phyloP scores from a whole-genome alignment of 1,140 invertebrate genomes.

The Sinonovacula constricta region DNA sequence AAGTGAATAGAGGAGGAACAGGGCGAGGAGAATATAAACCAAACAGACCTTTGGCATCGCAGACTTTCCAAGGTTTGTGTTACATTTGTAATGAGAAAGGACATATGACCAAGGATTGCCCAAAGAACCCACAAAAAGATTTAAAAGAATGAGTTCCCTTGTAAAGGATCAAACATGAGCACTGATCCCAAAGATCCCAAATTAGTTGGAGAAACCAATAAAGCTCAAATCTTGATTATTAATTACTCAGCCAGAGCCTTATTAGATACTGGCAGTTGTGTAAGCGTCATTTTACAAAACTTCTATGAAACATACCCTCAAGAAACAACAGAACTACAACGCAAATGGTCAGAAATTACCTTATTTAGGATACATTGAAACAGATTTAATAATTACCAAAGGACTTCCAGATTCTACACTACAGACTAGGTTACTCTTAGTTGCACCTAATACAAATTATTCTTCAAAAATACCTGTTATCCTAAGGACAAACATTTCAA shows the following conservation, averaged over 20 bases:
- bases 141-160: too few relatives aligned
- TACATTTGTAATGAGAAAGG: too few relatives aligned
- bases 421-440: neutral
- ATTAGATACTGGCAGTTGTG: constrained; percentile 7
- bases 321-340: constrained; percentile 13
- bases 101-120: too few relatives aligned
- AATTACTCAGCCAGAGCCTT: neutral
- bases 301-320: neutral
- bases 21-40: too few relatives aligned
- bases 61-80: too few relatives aligned
- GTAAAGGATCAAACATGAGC: too few relatives aligned
- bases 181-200: too few relatives aligned
- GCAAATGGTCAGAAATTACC: constrained; percentile 9
- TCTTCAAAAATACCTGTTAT: constrained; percentile 7
- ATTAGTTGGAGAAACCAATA: constrained; percentile 1
- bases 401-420: neutral
- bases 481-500: neutral
- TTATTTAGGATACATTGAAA: constrained; percentile 9
- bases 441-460: too few relatives aligned
- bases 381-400: constrained; percentile 5
- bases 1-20: too few relatives aligned
- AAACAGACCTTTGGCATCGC: too few relatives aligned
- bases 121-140: too few relatives aligned
- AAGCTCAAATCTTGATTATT: neutral
- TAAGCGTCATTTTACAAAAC: neutral